Base-by-base conservation (phyloP, 2,113 vertebrate species). In the Ramphastos sulfuratus region DNA sequence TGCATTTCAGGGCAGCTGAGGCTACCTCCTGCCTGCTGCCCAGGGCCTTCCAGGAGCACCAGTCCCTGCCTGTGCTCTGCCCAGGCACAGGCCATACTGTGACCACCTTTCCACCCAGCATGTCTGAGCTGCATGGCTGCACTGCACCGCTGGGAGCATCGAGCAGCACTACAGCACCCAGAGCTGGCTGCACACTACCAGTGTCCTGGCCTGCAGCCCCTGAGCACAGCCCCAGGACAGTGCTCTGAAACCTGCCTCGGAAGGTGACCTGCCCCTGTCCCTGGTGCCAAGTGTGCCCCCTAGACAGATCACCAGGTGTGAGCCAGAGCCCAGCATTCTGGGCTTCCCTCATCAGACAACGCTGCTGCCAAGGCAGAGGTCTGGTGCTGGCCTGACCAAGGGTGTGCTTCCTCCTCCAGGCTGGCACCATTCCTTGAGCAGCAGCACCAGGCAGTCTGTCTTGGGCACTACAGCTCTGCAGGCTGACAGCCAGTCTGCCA, bases 231-330 rank as follows among this genome's bases (percentile, higher is more conserved):
- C 42, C 13, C 42, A 42, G 42, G 42, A 15, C 42, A 42, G 14
- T 15, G 42, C 42, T 42, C 42, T 17, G 64, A 20, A 48, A 5
- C 33, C 8, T 2, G 0, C 1, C 0, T 19, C 65, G 61, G 50
- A 18, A 20, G 19, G 23, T 16, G 13, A 73, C 24, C 19, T 14
- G 33, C 33, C 37, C 20, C 28, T 15, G 4, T 2, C 5, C 19
- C 3, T 1, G 6, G 3, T 0, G 2, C 35, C 3, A 0, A 5
- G 4, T 2, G 0, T 39, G 25, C 5, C 63, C 33, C 50, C 59
- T 39, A 58, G 48, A 6, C n/a, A 9, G 7, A 30, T 48, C 17
- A 5, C 5, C 30, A 8, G 35, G 33, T 46, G 44, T 17, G 44
- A 18, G 17, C 44, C 15, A 15, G 44, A 46, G 15, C 16, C 8